Evolutionary conservation across 2,888 invertebrate species (phyloP).

Genomic region (Malachius bipustulatus): DNA sequence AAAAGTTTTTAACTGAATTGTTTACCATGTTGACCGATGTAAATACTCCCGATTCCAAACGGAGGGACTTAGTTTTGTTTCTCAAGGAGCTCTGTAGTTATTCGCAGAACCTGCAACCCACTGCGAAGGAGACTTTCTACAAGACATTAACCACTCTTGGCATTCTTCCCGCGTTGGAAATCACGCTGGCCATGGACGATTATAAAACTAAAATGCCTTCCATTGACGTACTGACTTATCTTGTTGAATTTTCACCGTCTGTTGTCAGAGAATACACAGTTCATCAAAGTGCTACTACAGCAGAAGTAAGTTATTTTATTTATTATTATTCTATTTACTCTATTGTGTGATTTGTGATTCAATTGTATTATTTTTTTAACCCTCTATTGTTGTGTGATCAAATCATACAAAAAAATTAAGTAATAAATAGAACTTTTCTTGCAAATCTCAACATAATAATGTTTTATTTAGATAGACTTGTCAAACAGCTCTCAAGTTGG

Average conservation of each 20-base stretch:
- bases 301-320: slow-evolving; percentile 67
- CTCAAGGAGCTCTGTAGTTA: slow-evolving; percentile 98
- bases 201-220: slow-evolving; percentile 91
- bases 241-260: slow-evolving; percentile 96
- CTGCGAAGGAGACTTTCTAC: slow-evolving; percentile 94
- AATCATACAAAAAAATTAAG: no score
- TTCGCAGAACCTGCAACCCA: slow-evolving; percentile 95
- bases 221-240: slow-evolving; percentile 94
- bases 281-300: slow-evolving; percentile 79
- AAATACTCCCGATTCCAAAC: slow-evolving; percentile 68
- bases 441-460: no score
- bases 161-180: slow-evolving; percentile 79
- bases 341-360: no score
- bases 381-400: no score
- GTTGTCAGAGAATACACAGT: slow-evolving; percentile 94
- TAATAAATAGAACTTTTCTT: no score
- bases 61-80: slow-evolving; percentile 91
- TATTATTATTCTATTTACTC: no score
- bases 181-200: slow-evolving; percentile 84
- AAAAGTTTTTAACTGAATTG: slow-evolving; percentile 87
- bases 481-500: no score
- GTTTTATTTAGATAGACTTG: no score
- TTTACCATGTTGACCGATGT: slow-evolving; percentile 88
- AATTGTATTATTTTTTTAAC: no score
- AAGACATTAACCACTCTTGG: slow-evolving; percentile 84